phyloP scores from a whole-genome alignment of 2,797 vertebrate genomes.

The Peromyscus nudipes region DNA sequence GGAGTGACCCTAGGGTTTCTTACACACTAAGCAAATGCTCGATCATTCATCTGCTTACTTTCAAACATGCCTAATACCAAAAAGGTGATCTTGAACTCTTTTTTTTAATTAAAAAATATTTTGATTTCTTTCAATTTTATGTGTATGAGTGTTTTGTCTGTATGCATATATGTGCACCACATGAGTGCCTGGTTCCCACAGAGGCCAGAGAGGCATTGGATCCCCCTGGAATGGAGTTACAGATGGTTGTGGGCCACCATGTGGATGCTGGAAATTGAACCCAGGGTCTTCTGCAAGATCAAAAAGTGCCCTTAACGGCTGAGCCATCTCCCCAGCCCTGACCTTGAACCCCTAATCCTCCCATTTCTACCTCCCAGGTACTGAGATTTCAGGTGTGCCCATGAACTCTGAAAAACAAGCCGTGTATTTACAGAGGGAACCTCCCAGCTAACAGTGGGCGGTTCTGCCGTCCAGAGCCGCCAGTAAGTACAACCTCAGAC shows the following conservation, averaged over 20 bases:
- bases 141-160: not conserved
- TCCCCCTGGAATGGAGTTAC: not conserved
- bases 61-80: not conserved
- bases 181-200: not conserved
- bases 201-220: not conserved
- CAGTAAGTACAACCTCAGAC: rapidly evolving
- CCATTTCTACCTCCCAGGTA: not conserved
- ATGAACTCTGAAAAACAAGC: not conserved
- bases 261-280: not conserved
- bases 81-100: not conserved
- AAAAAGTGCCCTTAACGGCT: not conserved
- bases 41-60: not conserved
- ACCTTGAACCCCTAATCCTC: not conserved
- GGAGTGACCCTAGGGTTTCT: not conserved
- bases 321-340: not conserved
- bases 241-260: too few species aligned
- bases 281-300: not conserved
- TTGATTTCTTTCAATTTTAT: not conserved
- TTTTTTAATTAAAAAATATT: not conserved
- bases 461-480: not conserved
- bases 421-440: not conserved
- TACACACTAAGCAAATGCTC: not conserved
- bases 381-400: not conserved
- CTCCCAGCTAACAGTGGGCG: rapidly evolving
- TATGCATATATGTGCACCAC: not conserved